Evolutionary conservation across 2,113 vertebrate species (phyloP), one percentile per base, ranked within the genome.

Genomic region (Eclectus roratus): DNA sequence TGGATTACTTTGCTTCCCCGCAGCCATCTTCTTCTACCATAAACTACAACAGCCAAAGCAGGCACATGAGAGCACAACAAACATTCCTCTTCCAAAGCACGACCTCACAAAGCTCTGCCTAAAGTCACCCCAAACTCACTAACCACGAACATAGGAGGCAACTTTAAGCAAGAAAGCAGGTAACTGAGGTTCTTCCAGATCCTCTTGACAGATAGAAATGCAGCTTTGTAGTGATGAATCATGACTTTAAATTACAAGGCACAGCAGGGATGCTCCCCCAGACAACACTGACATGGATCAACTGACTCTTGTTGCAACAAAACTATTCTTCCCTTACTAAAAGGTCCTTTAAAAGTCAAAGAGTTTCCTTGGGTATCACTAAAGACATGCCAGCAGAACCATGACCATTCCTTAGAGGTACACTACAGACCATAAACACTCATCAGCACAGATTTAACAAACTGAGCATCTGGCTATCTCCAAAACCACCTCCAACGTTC

Each of bases 1-100:
- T 24, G 77, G 73, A 84, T 80, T 79, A 79, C 52, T 89, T 85
- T 76, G 39, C 77, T 84, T 86, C 76, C 55, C 61, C 35, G 49
- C 52, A 70, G 64, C 41, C 52, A 60, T 13, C 64, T 61, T 56
- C 66, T 47, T 50, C 63, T 31, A 64, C 35, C 65, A 37, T 28
- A 64, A 89, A 92, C 47, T 50, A 33, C 39, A 92, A 60, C 15
- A 25, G 55, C 3, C 39, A 79, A 61, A 88, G 33, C 58, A 83
- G 31, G 29, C 19, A 1, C 9, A 49, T 28, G 27, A 37, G 19
- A 58, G 49, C 29, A 52, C 47, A 74, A 63, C 31, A 50, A 53
- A 92, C 63, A 78, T 46, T 70, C 60, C 33, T 33, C 68, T 80
- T 58, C 43, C 44, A 73, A 65, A 37, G 65, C 35, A 72, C 58